Evolutionary conservation across 2,113 vertebrate species (phyloP), one percentile per base, ranked within the genome.

Genomic region (Narcine bancroftii): DNA sequence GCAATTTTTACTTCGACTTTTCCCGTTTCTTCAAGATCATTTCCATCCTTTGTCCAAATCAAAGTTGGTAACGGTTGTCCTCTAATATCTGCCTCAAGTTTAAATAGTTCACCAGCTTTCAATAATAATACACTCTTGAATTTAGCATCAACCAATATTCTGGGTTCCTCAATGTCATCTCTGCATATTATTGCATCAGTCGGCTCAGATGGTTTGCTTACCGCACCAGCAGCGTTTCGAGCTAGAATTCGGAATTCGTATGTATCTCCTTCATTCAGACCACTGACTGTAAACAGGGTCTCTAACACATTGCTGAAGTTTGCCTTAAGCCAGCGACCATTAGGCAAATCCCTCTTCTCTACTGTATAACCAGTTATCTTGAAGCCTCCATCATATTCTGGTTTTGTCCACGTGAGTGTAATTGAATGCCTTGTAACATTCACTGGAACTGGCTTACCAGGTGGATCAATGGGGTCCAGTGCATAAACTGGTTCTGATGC

Each of bases 271-370:
- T 98, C 97, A 76, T 97, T 99, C 92, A 99, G 95, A 93, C 99
- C 99, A 92, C 98, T 99, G 72, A 99, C 96, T 92, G 98, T 99
- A 94, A 99, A 99, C 66, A 96, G 95, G 39, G 98, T 99, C 94
- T 99, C 99, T 92, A 98, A 95, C 92, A 99, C 99, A 94, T 99
- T 99, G 93, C 97, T 98, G 93, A 99, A 99, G 95, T 99, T 99
- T 93, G 98, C 98, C 94, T 97, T 98, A 26, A 97, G 96, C 99
- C 99, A 99, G 71, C 98, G 97, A 65, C 98, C 98, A 93, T 96
- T 94, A 92, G 98, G 98, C 93, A 98, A 95, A 93, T 99, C 98
- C 96, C 95, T 97, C 95, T 98, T 99, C 94, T 99, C 99, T 93
- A 99, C 97, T 0, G 96, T 97, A 73, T 99, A 99, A 92, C 98